These are phyloP conservation scores for Neogobius melanostomus DNA, from an alignment of 2,113 vertebrate species.

Conservation along the genomic window DNA sequence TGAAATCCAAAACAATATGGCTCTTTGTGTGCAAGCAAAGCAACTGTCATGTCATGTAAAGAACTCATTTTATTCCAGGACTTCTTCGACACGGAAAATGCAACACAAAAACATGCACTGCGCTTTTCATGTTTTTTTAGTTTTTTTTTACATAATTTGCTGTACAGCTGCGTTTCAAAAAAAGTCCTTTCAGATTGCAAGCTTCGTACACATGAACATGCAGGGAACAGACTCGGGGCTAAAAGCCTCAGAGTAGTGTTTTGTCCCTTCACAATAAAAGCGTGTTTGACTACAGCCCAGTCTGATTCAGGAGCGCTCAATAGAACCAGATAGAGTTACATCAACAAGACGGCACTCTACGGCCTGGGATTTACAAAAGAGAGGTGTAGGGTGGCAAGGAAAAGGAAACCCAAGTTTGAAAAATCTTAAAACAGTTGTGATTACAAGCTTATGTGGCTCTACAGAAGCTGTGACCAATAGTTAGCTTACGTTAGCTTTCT, in stretches of 20 bases:
- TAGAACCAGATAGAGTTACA: conserved; percentile 38
- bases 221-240: too few relatives aligned
- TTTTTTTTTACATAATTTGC: too few relatives aligned
- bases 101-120: not conserved
- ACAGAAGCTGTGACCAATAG: too few relatives aligned
- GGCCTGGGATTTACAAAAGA: conserved; percentile 9
- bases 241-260: not conserved
- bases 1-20: not conserved
- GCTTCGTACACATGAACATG: too few relatives aligned
- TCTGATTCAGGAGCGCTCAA: conserved; percentile 35
- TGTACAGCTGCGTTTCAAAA: too few relatives aligned
- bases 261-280: conserved; percentile 1
- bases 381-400: not conserved
- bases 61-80: not conserved
- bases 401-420: not conserved
- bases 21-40: not conserved
- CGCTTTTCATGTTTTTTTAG: too few relatives aligned
- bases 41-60: not conserved
- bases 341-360: conserved; percentile 34
- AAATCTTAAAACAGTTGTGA: too few relatives aligned
- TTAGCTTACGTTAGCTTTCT: too few relatives aligned
- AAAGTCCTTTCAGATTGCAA: too few relatives aligned
- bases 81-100: too few relatives aligned
- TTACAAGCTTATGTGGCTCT: too few relatives aligned
- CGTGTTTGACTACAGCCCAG: conserved; percentile 14